Evolutionary conservation across 2,888 invertebrate species (phyloP).

Genomic region (Luffia ferchaultella): DNA sequence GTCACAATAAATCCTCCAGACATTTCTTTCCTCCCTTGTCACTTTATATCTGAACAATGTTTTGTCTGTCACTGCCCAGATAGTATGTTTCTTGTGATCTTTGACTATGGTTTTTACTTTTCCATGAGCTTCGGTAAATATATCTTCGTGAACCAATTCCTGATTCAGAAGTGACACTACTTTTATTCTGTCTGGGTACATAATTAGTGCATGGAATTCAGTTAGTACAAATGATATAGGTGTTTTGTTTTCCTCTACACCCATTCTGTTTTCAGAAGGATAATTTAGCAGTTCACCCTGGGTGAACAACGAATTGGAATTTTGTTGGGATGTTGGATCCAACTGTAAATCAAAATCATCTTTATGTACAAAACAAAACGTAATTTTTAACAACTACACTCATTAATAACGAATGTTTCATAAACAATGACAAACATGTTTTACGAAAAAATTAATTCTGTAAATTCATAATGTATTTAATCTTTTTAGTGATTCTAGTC

Average conservation of each 20-base stretch:
- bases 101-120: slow-evolving; percentile 81
- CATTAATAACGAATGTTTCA: neutral
- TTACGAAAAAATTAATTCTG: neutral
- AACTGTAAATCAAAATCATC: slow-evolving; percentile 34
- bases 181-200: slow-evolving; percentile 84
- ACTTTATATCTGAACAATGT: slow-evolving; percentile 88
- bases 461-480: too few species aligned
- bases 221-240: slow-evolving; percentile 85
- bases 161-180: slow-evolving; percentile 87
- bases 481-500: too few species aligned
- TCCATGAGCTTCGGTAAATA: slow-evolving; percentile 77
- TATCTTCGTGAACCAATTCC: slow-evolving; percentile 85
- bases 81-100: slow-evolving; percentile 78
- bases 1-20: slow-evolving; percentile 89
- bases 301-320: slow-evolving; percentile 52
- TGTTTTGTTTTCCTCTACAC: slow-evolving; percentile 40
- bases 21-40: slow-evolving; percentile 81
- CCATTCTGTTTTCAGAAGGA: slow-evolving; percentile 35
- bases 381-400: too few species aligned
- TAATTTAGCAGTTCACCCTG: slow-evolving; percentile 50
- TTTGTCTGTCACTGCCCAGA: slow-evolving; percentile 89
- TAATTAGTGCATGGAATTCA: slow-evolving; percentile 87
- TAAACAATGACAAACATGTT: neutral
- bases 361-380: too few species aligned
- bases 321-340: slow-evolving; percentile 54